Evolutionary conservation across 2,888 invertebrate genomes (phyloP).

Genomic region (Epinotia nisella): DNA sequence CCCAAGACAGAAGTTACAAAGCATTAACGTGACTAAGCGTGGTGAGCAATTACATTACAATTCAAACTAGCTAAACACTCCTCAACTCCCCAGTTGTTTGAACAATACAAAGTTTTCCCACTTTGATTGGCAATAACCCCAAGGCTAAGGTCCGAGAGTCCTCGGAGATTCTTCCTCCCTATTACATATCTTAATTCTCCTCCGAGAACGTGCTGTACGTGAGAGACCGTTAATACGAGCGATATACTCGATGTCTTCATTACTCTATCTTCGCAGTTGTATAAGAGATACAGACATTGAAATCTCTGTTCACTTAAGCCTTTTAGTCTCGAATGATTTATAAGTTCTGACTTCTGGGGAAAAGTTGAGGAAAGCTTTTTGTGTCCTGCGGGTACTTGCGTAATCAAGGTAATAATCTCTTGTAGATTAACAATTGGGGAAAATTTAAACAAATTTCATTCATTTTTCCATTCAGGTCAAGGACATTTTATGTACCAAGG

Average conservation of each 20-base stretch:
- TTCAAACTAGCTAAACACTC: constrained; percentile 1
- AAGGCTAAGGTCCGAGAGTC: constrained; percentile 24
- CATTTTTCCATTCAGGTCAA: background rate
- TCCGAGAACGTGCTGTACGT: constrained; percentile 47
- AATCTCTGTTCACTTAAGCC: background rate
- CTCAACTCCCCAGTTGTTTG: background rate
- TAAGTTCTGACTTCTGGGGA: constrained; percentile 24
- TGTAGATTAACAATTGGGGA: background rate
- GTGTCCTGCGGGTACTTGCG: constrained; percentile 1
- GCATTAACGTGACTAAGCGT: background rate
- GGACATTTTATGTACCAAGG: background rate
- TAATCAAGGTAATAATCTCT: background rate
- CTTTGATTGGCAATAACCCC: constrained; percentile 27
- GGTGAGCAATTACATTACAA: constrained; percentile 1
- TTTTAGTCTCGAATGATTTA: background rate
- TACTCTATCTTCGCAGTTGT: constrained; percentile 26
- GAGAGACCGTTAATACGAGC: constrained; percentile 44
- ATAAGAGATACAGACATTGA: background rate
- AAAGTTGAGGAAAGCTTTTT: constrained; percentile 39
- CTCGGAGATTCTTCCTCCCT: constrained; percentile 42
- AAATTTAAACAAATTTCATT: background rate
- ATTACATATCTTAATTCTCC: constrained; percentile 48
- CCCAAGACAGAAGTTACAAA: background rate
- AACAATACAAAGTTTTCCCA: constrained; percentile 17
- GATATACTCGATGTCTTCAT: constrained; percentile 39